These are phyloP conservation scores for Hoplias malabaricus DNA, from an alignment of 2,113 vertebrate genomes.

Conservation along the genomic window DNA sequence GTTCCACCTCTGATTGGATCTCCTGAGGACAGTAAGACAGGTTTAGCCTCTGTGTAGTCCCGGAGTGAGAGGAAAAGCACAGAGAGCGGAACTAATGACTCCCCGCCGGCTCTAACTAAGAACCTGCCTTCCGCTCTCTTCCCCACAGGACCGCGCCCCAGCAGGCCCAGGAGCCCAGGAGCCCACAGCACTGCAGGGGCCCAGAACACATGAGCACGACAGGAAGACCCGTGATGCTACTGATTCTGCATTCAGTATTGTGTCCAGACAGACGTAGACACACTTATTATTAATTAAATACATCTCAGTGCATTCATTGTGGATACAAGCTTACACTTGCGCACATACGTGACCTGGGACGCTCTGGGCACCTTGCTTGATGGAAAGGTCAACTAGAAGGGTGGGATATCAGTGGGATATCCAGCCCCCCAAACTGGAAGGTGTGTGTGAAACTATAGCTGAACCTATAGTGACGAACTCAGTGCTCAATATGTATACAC, in stretches of 20 bases:
- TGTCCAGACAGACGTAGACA: no score
- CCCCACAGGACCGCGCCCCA: background rate
- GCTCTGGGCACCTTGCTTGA: no score
- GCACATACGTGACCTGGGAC: no score
- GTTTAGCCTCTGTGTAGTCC: slow-evolving; percentile 46
- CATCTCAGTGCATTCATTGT: no score
- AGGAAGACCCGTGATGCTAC: background rate
- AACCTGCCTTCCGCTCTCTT: slow-evolving; percentile 38
- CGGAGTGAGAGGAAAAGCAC: slow-evolving; percentile 20
- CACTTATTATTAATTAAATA: no score
- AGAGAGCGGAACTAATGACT: slow-evolving; percentile 22
- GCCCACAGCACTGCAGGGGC: background rate
- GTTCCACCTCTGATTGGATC: slow-evolving; percentile 38
- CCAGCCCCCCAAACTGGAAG: no score
- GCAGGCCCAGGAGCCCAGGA: slow-evolving; percentile 10
- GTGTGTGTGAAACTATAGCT: no score
- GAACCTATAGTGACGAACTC: no score
- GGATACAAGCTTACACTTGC: no score
- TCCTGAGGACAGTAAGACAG: slow-evolving; percentile 46
- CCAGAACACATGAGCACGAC: background rate
- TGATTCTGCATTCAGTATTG: background rate
- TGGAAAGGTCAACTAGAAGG: no score
- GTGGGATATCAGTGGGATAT: no score
- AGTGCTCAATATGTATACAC: no score
- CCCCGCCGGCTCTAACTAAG: slow-evolving; percentile 52